These are phyloP conservation scores for Silvanus unidentatus DNA, from an alignment of 2,888 invertebrate genomes.

Conservation along the genomic window DNA sequence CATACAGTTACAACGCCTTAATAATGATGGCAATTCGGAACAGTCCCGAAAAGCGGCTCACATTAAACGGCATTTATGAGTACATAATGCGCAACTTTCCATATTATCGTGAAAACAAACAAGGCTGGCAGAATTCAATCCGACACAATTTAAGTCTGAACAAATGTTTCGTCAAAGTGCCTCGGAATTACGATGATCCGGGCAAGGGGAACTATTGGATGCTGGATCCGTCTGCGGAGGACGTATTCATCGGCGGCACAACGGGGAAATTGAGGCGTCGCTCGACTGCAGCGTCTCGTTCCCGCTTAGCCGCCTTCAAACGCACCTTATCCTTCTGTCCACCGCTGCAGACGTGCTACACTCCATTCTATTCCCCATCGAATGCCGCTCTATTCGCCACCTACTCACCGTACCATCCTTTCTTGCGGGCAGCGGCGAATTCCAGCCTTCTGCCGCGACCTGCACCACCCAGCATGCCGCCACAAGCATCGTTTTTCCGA, in stretches of 20 bases:
- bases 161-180: slow-evolving; percentile 97
- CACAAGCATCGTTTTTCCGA: slow-evolving; percentile 23
- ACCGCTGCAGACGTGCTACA: slow-evolving; percentile 52
- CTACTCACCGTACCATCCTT: slow-evolving; percentile 62
- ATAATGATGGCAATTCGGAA: slow-evolving; percentile 99
- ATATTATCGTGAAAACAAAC: slow-evolving; percentile 95
- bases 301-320: slow-evolving; percentile 84
- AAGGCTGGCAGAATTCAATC: slow-evolving; percentile 99
- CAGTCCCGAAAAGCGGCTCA: slow-evolving; percentile 88
- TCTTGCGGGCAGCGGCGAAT: slow-evolving; percentile 42
- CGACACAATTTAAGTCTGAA: slow-evolving; percentile 95
- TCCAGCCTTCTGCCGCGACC: slow-evolving; percentile 45
- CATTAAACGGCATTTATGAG: slow-evolving; percentile 95
- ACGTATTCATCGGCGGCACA: slow-evolving; percentile 96
- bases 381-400: slow-evolving; percentile 52
- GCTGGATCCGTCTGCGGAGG: slow-evolving; percentile 94
- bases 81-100: slow-evolving; percentile 99
- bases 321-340: slow-evolving; percentile 64
- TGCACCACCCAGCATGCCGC: slow-evolving; percentile 45
- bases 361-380: slow-evolving; percentile 48
- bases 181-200: slow-evolving; percentile 98
- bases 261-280: slow-evolving; percentile 91
- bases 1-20: slow-evolving; percentile 96
- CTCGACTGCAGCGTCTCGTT: slow-evolving; percentile 85
- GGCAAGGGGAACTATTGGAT: slow-evolving; percentile 99